Evolutionary conservation across 1,140 invertebrate species (phyloP).

Genomic region (Conopomorpha cramerella): DNA sequence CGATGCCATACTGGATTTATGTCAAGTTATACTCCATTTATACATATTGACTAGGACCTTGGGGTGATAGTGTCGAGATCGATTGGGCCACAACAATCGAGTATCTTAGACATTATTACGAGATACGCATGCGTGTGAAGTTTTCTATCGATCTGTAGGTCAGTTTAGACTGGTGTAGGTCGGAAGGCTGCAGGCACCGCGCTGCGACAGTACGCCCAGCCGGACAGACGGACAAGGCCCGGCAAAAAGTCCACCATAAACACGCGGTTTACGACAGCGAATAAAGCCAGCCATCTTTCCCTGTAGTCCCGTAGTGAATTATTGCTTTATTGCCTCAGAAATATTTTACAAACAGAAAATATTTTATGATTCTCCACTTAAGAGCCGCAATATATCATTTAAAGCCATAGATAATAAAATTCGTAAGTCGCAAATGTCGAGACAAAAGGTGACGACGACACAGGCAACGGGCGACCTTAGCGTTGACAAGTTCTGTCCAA

Average conservation of each 20-base stretch:
- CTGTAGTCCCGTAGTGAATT: constrained; percentile 56
- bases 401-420: constrained; percentile 60
- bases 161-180: too few species aligned
- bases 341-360: constrained; percentile 61
- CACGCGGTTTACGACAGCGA: constrained; percentile 52
- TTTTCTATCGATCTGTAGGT: too few species aligned
- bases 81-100: too few species aligned
- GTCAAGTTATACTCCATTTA: too few species aligned
- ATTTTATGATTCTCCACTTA: constrained; percentile 60
- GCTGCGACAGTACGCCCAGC: not conserved
- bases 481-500: too few species aligned
- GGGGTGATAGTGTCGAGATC: too few species aligned
- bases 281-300: constrained; percentile 55
- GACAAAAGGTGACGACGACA: too few species aligned
- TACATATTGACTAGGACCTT: too few species aligned
- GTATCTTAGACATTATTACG: too few species aligned
- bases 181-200: too few species aligned
- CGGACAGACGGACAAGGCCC: not conserved
- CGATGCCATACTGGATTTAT: too few species aligned
- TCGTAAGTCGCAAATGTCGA: constrained; percentile 47
- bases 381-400: constrained; percentile 55
- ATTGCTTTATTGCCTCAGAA: constrained; percentile 60
- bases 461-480: not conserved
- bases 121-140: too few species aligned
- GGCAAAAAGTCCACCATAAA: constrained; percentile 50